Evolutionary conservation across 2,797 vertebrate species (phyloP).

Genomic region (Bufotes viridis): DNA sequence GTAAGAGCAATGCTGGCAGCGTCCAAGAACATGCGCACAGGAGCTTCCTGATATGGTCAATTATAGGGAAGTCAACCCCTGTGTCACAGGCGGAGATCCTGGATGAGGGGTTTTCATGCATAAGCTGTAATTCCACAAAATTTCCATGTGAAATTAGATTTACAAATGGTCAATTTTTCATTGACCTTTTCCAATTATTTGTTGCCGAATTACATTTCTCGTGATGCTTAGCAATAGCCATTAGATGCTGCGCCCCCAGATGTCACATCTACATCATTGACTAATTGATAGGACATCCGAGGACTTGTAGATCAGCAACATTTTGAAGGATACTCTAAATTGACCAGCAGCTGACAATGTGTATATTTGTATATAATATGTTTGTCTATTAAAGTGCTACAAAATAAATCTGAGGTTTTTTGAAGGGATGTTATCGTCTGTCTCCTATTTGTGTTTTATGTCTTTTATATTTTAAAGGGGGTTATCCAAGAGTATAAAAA

Average conservation of each 20-base stretch:
- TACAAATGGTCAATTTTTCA: constrained; percentile 73
- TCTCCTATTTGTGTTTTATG: no score
- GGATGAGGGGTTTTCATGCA: not conserved
- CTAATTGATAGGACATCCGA: not conserved
- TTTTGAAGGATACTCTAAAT: constrained; percentile 55
- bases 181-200: constrained; percentile 65
- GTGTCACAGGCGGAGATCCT: not conserved
- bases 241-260: not conserved
- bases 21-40: constrained; percentile 81
- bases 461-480: no score
- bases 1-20: constrained; percentile 97
- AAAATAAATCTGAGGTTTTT: constrained; percentile 68
- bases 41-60: constrained; percentile 35
- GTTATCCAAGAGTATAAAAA: no score
- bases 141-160: constrained; percentile 63
- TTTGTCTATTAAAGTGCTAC: constrained; percentile 79
- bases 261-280: not conserved
- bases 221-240: not conserved
- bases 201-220: not conserved
- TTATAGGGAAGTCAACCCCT: not conserved
- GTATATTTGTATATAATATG: constrained; percentile 83
- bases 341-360: constrained; percentile 73
- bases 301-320: constrained; percentile 2
- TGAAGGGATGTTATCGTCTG: no score
- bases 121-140: constrained; percentile 64